A percentile compares a stretch with the other conserved stretches of the same genome.
These are phyloP conservation scores for Antitype chi DNA, from an alignment of 2,888 invertebrate genomes.

Conservation along the genomic window DNA sequence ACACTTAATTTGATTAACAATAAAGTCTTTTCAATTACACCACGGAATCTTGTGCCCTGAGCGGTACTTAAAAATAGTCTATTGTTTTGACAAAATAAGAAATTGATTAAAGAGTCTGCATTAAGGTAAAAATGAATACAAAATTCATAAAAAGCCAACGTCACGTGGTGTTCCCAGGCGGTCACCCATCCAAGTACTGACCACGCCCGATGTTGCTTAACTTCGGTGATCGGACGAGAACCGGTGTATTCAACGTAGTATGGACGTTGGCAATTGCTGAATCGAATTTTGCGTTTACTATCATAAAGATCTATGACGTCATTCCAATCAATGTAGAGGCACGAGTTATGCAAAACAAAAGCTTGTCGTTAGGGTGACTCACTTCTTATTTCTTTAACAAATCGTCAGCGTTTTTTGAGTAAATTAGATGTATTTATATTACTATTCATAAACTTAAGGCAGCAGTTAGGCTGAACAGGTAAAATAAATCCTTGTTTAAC, in stretches of 20 bases:
- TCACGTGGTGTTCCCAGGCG: slow-evolving; percentile 87
- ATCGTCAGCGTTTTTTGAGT: not conserved
- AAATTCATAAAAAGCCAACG: slow-evolving; percentile 78
- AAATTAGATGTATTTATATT: too few species aligned
- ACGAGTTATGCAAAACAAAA: not conserved
- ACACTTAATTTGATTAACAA: too few species aligned
- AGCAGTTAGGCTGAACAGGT: not conserved
- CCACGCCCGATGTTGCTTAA: slow-evolving; percentile 88
- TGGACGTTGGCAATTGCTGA: slow-evolving; percentile 75
- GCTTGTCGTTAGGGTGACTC: not conserved
- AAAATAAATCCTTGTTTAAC: too few species aligned
- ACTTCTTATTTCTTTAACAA: not conserved
- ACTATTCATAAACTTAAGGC: not conserved
- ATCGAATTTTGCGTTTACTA: not conserved
- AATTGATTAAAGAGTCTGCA: too few species aligned
- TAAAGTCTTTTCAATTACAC: too few species aligned
- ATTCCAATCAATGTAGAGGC: not conserved
- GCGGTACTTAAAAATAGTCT: too few species aligned
- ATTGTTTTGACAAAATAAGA: too few species aligned
- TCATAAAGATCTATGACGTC: not conserved
- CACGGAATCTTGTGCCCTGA: too few species aligned
- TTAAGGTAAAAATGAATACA: too few species aligned
- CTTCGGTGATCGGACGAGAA: slow-evolving; percentile 90
- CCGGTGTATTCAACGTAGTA: slow-evolving; percentile 87
- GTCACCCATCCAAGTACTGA: slow-evolving; percentile 89